phyloP scores from a whole-genome alignment of 2,113 vertebrate species.

The Psophia crepitans region DNA sequence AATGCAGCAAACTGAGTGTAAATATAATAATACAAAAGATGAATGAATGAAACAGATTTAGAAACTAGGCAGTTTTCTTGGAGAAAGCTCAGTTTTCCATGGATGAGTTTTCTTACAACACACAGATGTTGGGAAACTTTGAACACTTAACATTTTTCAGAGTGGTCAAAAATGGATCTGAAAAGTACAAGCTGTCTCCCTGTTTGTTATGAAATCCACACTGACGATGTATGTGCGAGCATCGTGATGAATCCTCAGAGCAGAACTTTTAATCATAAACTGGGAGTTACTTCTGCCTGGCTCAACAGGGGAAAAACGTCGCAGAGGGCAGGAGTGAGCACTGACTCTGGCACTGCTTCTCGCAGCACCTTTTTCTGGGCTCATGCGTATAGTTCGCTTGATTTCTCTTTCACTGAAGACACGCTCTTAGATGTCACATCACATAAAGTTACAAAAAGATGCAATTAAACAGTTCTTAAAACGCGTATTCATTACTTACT shows the following conservation, averaged over 20 bases:
- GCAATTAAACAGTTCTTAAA: not conserved
- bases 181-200: not conserved
- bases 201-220: not conserved
- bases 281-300: not conserved
- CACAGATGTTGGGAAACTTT: not conserved
- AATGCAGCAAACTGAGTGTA: not conserved
- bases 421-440: not conserved
- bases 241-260: not conserved
- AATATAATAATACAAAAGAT: not conserved
- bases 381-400: not conserved
- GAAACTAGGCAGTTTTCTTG: not conserved
- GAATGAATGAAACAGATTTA: not conserved
- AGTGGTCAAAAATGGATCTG: not conserved
- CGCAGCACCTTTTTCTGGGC: not conserved
- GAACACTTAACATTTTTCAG: not conserved
- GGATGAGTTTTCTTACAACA: not conserved
- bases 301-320: not conserved
- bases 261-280: not conserved
- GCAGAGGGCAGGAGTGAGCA: not conserved
- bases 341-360: not conserved
- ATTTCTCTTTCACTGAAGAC: not conserved
- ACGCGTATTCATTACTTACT: not conserved
- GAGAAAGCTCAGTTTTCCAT: not conserved
- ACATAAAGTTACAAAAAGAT: not conserved
- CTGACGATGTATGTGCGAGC: not conserved